These are phyloP conservation scores for Drosophila bifasciata DNA, from an alignment of 1,140 invertebrate genomes.

Conservation along the genomic window DNA sequence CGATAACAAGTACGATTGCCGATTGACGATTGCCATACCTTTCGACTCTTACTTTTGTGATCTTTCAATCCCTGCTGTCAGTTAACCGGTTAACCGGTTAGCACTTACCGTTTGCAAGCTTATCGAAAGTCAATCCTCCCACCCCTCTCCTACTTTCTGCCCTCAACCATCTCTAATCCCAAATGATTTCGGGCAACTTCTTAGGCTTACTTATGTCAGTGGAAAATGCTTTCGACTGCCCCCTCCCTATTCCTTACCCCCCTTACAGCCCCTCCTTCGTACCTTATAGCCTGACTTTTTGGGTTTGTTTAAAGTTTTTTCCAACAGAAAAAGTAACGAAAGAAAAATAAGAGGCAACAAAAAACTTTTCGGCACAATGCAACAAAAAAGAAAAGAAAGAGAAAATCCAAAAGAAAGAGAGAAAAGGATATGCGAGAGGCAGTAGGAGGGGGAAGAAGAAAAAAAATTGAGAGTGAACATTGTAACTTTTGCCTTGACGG, in stretches of 20 bases:
- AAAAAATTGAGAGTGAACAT: constrained; percentile 41
- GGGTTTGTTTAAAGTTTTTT: constrained; percentile 65
- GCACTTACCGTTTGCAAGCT: constrained; percentile 37
- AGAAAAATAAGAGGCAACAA: constrained; percentile 73
- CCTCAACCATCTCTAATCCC: constrained; percentile 40
- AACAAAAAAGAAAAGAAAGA: not conserved
- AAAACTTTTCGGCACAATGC: constrained; percentile 56
- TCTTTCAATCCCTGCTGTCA: constrained; percentile 31
- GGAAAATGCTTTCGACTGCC: constrained; percentile 47
- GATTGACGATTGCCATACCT: no score
- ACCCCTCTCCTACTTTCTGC: no score
- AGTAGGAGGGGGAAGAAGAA: not conserved
- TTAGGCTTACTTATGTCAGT: constrained; percentile 80
- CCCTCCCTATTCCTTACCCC: not conserved
- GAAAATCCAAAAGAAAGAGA: constrained; percentile 19
- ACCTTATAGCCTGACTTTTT: constrained; percentile 46
- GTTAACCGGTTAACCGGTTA: constrained; percentile 42
- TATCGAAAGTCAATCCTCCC: constrained; percentile 25
- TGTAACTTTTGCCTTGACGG: constrained; percentile 65
- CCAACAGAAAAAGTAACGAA: constrained; percentile 51
- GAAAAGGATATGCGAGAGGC: constrained; percentile 12
- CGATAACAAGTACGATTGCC: no score
- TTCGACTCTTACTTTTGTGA: constrained; percentile 16
- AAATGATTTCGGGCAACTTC: constrained; percentile 51
- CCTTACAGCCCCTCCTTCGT: not conserved